A percentile compares a stretch with the other conserved stretches of the same genome.
These are phyloP conservation scores for Colletes latitarsis DNA, from an alignment of 1,140 invertebrate species.

Conservation along the genomic window DNA sequence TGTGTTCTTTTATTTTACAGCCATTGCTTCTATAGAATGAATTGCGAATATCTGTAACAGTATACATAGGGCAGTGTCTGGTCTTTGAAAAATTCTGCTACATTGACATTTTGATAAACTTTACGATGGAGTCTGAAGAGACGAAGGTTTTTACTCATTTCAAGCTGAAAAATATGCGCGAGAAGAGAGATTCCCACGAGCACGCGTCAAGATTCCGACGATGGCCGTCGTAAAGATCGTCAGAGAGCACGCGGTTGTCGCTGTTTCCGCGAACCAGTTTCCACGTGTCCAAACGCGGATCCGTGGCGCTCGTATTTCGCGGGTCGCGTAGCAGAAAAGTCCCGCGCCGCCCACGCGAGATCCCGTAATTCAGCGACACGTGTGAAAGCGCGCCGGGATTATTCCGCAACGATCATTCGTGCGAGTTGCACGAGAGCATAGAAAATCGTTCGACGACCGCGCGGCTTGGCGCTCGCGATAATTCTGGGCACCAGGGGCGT, in stretches of 20 bases:
- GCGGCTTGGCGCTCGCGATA: not conserved
- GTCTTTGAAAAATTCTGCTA: too few relatives aligned
- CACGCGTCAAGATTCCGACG: not conserved
- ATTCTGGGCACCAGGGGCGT: conserved; percentile 18
- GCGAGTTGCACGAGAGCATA: conserved; percentile 10
- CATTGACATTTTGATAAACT: too few relatives aligned
- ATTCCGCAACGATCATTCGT: conserved; percentile 19
- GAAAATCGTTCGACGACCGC: conserved; percentile 19
- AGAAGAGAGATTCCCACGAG: too few relatives aligned
- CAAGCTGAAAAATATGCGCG: too few relatives aligned
- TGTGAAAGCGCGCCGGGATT: conserved; percentile 54
- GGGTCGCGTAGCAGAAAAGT: conserved; percentile 48
- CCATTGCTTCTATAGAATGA: too few relatives aligned
- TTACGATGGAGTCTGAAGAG: too few relatives aligned
- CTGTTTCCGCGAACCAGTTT: conserved; percentile 38
- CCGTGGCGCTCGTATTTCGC: conserved; percentile 21
- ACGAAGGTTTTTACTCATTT: too few relatives aligned
- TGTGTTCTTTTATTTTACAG: too few relatives aligned
- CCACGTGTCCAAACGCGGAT: conserved; percentile 14
- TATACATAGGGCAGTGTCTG: too few relatives aligned
- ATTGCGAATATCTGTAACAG: too few relatives aligned
- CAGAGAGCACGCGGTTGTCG: conserved; percentile 6
- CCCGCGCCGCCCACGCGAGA: conserved; percentile 53
- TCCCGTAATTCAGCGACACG: conserved; percentile 56
- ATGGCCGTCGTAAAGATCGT: conserved; percentile 23